A percentile compares a stretch with the other conserved stretches of the same genome.
These are phyloP conservation scores for Pelodiscus sinensis DNA, from an alignment of 2,113 vertebrate genomes.

Conservation along the genomic window DNA sequence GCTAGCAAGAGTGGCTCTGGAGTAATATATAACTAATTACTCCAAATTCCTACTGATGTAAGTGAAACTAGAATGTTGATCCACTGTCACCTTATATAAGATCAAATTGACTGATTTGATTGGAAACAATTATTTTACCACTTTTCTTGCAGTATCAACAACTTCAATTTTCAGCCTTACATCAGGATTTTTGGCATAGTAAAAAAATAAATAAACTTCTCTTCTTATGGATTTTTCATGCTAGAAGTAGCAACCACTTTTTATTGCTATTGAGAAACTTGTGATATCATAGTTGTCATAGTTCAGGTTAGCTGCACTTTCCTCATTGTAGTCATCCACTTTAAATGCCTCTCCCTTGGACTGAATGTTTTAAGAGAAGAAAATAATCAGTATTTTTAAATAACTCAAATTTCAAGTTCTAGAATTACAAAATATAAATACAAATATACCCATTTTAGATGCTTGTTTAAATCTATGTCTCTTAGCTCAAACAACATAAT, in stretches of 20 bases:
- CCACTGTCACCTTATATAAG: neutral
- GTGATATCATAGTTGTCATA: neutral
- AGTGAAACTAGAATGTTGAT: fast-evolving
- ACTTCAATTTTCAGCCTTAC: neutral
- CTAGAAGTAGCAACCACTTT: neutral
- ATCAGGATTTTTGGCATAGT: neutral
- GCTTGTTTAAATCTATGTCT: fast-evolving
- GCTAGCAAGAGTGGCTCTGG: neutral
- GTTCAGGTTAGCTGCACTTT: neutral
- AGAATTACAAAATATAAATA: neutral
- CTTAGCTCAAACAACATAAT: neutral
- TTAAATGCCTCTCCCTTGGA: neutral
- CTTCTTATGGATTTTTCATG: neutral
- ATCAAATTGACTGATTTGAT: neutral
- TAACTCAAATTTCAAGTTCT: neutral
- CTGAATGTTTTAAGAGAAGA: neutral
- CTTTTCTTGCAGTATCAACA: neutral
- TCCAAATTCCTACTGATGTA: neutral
- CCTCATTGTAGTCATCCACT: neutral
- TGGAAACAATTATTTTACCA: neutral
- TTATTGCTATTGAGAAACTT: neutral
- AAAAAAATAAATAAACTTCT: neutral
- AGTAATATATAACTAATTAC: neutral
- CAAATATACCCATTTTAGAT: neutral
- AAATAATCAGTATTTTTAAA: neutral